Evolutionary conservation across 2,888 invertebrate genomes (phyloP).

Genomic region (Cryptops parisi): DNA sequence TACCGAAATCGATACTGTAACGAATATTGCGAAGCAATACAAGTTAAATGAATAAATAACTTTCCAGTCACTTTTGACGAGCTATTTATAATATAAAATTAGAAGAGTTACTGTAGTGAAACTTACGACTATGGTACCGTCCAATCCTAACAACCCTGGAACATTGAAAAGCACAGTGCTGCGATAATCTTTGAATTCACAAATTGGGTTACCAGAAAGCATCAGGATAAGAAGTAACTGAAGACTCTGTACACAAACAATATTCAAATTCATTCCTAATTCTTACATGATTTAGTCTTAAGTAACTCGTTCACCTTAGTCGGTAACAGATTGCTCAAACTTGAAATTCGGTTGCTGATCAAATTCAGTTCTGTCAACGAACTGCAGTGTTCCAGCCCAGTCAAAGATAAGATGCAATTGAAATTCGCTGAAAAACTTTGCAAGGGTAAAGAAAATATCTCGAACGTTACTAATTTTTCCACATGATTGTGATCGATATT

Average conservation of each 20-base stretch:
- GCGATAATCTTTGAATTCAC: background rate
- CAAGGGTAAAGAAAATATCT: too few relatives aligned
- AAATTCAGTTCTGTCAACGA: background rate
- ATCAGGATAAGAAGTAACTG: background rate
- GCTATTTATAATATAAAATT: too few relatives aligned
- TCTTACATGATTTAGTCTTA: background rate
- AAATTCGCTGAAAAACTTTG: background rate
- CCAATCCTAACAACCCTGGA: background rate
- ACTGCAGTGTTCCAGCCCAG: background rate
- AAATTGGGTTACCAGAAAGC: slow-evolving; percentile 3
- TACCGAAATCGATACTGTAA: too few relatives aligned
- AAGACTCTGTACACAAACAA: slow-evolving; percentile 6
- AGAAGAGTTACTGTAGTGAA: too few relatives aligned
- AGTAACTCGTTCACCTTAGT: background rate
- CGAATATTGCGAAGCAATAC: too few relatives aligned
- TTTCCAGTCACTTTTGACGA: too few relatives aligned
- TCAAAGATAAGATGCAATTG: background rate
- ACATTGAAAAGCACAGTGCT: slow-evolving; percentile 2
- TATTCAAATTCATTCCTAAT: too few relatives aligned
- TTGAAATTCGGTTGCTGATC: slow-evolving; percentile 3
- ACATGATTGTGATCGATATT: background rate
- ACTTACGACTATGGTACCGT: too few relatives aligned
- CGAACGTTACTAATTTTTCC: background rate
- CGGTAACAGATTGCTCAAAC: background rate
- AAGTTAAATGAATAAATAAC: too few relatives aligned